Percentiles rank a stretch among this genome's conserved stretches.
Conservation (phyloP, 2,113 vertebrate species). For the Alligator mississippiensis region DNA sequence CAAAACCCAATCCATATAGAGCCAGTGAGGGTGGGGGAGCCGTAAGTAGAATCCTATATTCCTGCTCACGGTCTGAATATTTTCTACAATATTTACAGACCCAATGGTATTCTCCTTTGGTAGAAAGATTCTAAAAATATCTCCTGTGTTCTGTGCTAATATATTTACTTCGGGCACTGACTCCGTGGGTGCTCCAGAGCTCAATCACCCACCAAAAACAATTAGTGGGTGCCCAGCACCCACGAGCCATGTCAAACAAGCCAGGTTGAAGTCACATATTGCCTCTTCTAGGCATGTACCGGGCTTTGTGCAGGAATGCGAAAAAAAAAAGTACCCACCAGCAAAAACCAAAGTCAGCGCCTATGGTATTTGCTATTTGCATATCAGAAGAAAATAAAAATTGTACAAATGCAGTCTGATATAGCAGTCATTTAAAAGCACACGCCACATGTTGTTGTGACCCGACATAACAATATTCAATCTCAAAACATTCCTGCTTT, state of each 20-base stretch:
- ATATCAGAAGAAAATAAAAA: not conserved
- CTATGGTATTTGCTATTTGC: not conserved
- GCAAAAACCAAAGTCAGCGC: too few species aligned
- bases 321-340: too few species aligned
- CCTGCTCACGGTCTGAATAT: not conserved
- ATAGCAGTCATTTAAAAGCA: not conserved
- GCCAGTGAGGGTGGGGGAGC: not conserved
- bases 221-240: too few species aligned
- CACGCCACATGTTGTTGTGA: not conserved
- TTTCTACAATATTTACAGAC: not conserved
- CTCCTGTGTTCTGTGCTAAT: not conserved
- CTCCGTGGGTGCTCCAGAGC: too few species aligned
- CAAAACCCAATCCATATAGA: not conserved
- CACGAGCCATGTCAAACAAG: too few species aligned
- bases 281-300: too few species aligned
- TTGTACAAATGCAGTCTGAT: not conserved
- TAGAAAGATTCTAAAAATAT: not conserved
- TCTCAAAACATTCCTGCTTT: not conserved
- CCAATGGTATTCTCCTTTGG: not conserved
- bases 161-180: not conserved
- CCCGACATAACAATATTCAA: not conserved
- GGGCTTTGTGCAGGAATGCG: too few species aligned
- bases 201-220: too few species aligned
- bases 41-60: not conserved
- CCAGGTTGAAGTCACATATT: too few species aligned